Conservation (phyloP, 2,797 vertebrate genomes). For the Phoebastria nigripes region DNA sequence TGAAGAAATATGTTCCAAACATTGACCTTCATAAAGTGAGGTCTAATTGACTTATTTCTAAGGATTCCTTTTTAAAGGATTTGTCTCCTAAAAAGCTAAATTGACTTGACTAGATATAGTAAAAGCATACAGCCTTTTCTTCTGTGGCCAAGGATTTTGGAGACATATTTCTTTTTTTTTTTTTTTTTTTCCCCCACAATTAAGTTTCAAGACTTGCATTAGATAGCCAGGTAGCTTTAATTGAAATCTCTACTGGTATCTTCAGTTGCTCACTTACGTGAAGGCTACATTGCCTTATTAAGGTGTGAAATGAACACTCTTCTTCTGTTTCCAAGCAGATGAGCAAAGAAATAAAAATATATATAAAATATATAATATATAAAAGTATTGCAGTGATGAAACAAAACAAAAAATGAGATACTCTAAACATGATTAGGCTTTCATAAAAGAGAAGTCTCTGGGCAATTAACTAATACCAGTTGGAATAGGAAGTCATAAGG, state of each 20-base stretch:
- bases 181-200: conserved; percentile 70
- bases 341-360: conserved; percentile 90
- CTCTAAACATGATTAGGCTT: conserved; percentile 75
- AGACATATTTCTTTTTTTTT: conserved; percentile 73
- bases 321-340: conserved; percentile 99
- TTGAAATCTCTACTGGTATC: conserved; percentile 83
- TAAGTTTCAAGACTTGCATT: conserved; percentile 85
- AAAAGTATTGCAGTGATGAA: conserved; percentile 89
- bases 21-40: conserved; percentile 33
- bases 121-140: neutral
- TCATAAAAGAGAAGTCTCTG: neutral
- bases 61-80: neutral
- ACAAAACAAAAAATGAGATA: conserved; percentile 79
- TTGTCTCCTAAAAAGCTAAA: neutral
- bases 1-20: conserved; percentile 78
- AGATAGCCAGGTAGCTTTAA: conserved; percentile 79
- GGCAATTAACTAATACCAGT: neutral
- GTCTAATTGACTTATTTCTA: neutral
- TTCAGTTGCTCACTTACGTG: conserved; percentile 99
- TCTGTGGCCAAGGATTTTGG: conserved; percentile 64
- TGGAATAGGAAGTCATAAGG: neutral
- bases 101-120: neutral
- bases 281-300: conserved; percentile 97
- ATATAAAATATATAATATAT: conserved; percentile 80
- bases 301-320: conserved; percentile 99